Evolutionary conservation across 1,140 invertebrate genomes (phyloP), one percentile per base, ranked within the genome.

Genomic region (Bilobella aurantiaca): DNA sequence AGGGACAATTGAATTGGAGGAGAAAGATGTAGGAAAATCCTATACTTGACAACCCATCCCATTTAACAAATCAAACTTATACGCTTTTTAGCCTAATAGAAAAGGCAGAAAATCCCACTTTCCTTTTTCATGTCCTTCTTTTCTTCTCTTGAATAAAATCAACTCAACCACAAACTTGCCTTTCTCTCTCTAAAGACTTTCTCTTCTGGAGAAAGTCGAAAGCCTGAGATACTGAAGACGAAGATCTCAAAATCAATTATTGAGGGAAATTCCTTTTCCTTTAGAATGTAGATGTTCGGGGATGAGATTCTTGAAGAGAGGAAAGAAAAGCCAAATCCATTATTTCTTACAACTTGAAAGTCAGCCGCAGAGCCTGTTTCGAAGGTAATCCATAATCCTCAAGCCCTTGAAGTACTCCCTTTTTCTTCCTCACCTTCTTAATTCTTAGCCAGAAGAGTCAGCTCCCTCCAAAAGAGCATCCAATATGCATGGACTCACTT

Each of bases 21-120:
- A 8, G 34, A 42, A 42, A 18, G 34, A 42, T 8, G 18, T 12
- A 42, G 34, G 34, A 42, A 65, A n/a, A n/a, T n/a, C n/a, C n/a
- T 53, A 32, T 59, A 53, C 64, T 61, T 66, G 64, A 66, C 58
- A 66, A 66, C 49, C 64, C 30, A 31, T 47, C 62, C 64, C 58
- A 66, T 66, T 53, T 66, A 66, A 58, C 42, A 66, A 61, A 66
- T 66, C 64, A 66, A 61, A 66, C 42, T 59, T 59, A 56, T 49
- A 47, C 57, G 58, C 63, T 42, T 29, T 49, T 59, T 42, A 18
- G 8, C 25, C 49, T 53, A 3, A 53, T 12, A 14, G 49, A 14
- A 53, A 53, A 23, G 34, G 18, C 8, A 42, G 8, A 12, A 53
- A 53, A 53, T 56, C 58, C 47, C 31, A 25, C 32, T 34, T 63